Evolutionary conservation across 1,140 invertebrate genomes (phyloP).

Genomic region (Homarus americanus): DNA sequence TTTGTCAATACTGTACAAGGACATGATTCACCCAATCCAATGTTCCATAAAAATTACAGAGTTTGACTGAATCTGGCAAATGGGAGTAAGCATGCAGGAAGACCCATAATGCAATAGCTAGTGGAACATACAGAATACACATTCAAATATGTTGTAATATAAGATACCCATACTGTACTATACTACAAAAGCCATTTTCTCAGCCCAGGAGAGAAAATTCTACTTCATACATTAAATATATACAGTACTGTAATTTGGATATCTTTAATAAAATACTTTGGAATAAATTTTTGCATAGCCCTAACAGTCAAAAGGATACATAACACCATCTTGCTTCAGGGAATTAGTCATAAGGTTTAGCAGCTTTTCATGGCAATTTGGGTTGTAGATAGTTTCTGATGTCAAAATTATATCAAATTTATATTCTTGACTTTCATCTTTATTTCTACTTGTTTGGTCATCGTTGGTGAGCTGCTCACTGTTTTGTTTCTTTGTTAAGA

Average conservation of each 20-base stretch:
- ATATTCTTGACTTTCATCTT: conserved; percentile 76
- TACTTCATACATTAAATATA: not conserved
- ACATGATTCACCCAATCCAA: no score
- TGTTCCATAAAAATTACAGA: no score
- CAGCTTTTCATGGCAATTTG: conserved; percentile 87
- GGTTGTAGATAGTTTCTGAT: conserved; percentile 95
- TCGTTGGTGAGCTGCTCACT: not conserved
- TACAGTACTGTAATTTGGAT: not conserved
- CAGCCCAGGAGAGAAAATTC: not conserved
- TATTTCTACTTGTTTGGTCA: not conserved
- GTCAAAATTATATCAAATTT: conserved; percentile 91
- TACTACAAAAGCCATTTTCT: no score
- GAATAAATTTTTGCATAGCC: no score
- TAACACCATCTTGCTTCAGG: conserved; percentile 84
- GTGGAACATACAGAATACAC: no score
- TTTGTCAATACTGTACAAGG: no score
- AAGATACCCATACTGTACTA: no score
- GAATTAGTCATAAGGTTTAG: conserved; percentile 84
- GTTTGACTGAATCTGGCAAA: no score
- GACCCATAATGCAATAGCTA: no score
- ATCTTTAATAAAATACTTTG: not conserved
- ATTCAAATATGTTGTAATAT: no score
- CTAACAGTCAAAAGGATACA: conserved; percentile 80
- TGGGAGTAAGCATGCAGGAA: no score
- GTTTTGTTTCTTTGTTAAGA: not conserved